Base-by-base conservation (phyloP, 2,888 invertebrate genomes). In the Apeira syringaria region DNA sequence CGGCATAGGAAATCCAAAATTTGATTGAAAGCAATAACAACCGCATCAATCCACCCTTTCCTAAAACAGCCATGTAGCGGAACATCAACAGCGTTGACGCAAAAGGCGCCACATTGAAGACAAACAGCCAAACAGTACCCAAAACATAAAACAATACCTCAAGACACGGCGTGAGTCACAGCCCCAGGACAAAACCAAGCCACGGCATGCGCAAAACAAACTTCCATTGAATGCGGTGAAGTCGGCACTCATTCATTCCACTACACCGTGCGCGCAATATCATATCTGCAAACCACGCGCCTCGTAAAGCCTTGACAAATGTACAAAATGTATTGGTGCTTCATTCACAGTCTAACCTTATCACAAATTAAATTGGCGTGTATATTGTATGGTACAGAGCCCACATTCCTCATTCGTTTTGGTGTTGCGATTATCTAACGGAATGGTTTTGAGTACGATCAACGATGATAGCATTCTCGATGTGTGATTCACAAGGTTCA, bases 241-340 rank as follows among this genome's bases (percentile, higher is more conserved):
- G 85, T 86, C 87, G 86, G 88, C 88, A 85, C 87, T 85, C 87
- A 89, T 88, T 87, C 86, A 89, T 88, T 87, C 86, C 85, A 86
- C 89, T 88, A 88, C 75, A 52, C 43, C 64, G 68, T 72, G 66
- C 77, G 32, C 35, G 7, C 25, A 27, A 26, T 83, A 79, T 74
- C 77, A 74, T 63, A 79, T 67, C 74, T 72, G 68, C 30, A 59
- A 78, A 75, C 67, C 61, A 49, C 62, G 54, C 62, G 56, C 62
- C 56, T 47, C 47, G 33, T 49, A 36, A 59, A 61, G 61, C 50
- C 55, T 51, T 64, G 65, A 69, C 61, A 44, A 64, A 70, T 71
- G 74, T 77, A 82, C 80, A 80, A 82, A 63, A 79, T 82, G 80
- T 81, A 80, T 77, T 77, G 71, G 77, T 72, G 71, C 59, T 61